These are phyloP conservation scores for Tenodera sinensis DNA, from an alignment of 2,888 invertebrate genomes.

Conservation along the genomic window DNA sequence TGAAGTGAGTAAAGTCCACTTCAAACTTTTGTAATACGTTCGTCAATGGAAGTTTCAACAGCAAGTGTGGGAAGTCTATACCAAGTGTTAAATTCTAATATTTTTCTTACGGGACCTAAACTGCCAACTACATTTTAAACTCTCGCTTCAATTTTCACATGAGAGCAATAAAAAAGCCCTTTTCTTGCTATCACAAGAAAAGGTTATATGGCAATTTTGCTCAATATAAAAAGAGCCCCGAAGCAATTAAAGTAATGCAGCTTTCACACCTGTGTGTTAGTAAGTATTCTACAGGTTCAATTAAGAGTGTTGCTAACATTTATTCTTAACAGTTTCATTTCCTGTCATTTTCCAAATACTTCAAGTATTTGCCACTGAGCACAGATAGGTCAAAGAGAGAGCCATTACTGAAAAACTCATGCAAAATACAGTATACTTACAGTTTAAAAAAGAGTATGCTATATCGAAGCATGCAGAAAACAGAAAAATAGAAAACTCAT, in stretches of 20 bases:
- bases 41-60: no score
- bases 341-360: background rate
- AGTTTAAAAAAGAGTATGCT: background rate
- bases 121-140: no score
- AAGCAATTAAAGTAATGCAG: background rate
- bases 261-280: background rate
- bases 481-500: background rate
- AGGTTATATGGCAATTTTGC: background rate
- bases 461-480: background rate
- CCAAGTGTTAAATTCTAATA: no score
- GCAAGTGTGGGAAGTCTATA: no score
- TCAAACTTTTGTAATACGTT: no score
- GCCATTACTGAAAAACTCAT: background rate
- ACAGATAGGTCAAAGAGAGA: background rate
- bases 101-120: no score
- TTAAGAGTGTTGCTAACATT: background rate
- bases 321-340: background rate
- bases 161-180: no score
- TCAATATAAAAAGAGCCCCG: background rate
- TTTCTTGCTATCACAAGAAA: no score
- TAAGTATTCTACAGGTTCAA: background rate
- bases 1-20: no score
- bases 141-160: no score
- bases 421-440: background rate
- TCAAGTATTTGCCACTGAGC: background rate